Percentiles rank a stretch among this genome's conserved stretches.
These are phyloP conservation scores for Scaptomyza flava DNA, from an alignment of 2,888 invertebrate genomes.

Conservation along the genomic window DNA sequence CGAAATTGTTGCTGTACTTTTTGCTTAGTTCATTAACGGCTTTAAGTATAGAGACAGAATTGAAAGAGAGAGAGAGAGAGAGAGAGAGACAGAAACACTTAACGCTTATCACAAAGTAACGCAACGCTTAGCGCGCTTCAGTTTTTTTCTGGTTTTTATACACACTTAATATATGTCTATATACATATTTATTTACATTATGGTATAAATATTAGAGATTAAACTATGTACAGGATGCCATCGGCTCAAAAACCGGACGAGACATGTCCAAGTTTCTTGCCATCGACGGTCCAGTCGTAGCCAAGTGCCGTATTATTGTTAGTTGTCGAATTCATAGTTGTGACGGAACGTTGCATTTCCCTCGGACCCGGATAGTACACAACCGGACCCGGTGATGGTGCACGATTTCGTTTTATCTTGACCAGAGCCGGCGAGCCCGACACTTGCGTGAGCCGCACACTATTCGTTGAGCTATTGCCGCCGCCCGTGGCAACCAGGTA, in stretches of 20 bases:
- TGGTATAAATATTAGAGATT: constrained; percentile 31
- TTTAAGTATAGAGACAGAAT: constrained; percentile 9
- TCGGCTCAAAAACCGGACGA: constrained; percentile 82
- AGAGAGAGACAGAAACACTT: constrained; percentile 53
- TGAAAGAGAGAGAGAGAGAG: background rate
- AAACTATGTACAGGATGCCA: constrained; percentile 17
- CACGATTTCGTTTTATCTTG: constrained; percentile 83
- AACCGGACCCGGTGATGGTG: constrained; percentile 85
- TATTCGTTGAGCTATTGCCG: constrained; percentile 72
- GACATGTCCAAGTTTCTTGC: constrained; percentile 82
- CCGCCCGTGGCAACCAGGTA: constrained; percentile 70
- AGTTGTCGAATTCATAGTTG: constrained; percentile 75
- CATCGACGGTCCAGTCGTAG: constrained; percentile 81
- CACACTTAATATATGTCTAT: constrained; percentile 23
- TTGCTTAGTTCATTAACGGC: background rate
- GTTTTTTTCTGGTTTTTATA: constrained; percentile 20
- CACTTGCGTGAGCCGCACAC: constrained; percentile 80
- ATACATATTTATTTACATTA: constrained; percentile 21
- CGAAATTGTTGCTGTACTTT: constrained; percentile 41
- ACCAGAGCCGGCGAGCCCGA: constrained; percentile 77
- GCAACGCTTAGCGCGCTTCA: constrained; percentile 70
- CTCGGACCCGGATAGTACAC: constrained; percentile 84
- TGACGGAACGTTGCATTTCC: constrained; percentile 79
- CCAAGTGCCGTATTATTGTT: constrained; percentile 82
- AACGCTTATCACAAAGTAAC: constrained; percentile 76